Evolutionary conservation across 2,888 invertebrate species (phyloP), one percentile per base, ranked within the genome.

Genomic region (Tenthredo livida): DNA sequence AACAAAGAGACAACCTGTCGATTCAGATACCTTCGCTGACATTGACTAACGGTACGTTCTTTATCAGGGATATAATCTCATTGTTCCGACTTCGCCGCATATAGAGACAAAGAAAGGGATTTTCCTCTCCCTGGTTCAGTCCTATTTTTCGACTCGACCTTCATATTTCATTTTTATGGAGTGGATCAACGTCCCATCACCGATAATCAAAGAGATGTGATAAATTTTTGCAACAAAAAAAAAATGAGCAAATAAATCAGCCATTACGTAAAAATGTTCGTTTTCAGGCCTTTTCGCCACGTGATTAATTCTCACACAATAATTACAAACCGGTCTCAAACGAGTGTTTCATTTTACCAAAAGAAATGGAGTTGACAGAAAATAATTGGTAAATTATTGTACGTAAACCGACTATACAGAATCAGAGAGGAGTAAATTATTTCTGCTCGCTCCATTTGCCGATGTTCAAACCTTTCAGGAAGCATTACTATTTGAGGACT

Each of bases 21-120:
- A 70, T 70, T 37, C 37, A 17, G 70, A 70, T 40, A 33, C 40
- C 37, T 17, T 9, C 33, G 1, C 17, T 37, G 70, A 70, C 70
- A 70, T 70, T 70, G 70, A 70, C 37, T 70, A 70, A 70, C 70
- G 70, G 70, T 70, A 37, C 37, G 37, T 70, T 37, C 7, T 70
- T 70, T 70, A 33, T 70, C 70, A 70, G n/a, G 37, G n/a, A 70
- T 37, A 37, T 70, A 70, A 70, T 70, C 70, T 70, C 70, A 37
- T 70, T 70, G 37, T 70, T 70, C 70, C n/a, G n/a, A 61, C 25
- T 61, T 61, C 12, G 25, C 61, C 21, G 47, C 47, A 47, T 47
- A 61, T 61, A 25, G 25, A 61, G 12, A 61, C 61, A 61, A 61
- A 61, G 61, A 61, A 61, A n/a, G 17, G 37, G 70, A 70, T 70